These are phyloP conservation scores for Pelvicachromis taeniatus DNA, from an alignment of 2,113 vertebrate genomes.

Conservation along the genomic window DNA sequence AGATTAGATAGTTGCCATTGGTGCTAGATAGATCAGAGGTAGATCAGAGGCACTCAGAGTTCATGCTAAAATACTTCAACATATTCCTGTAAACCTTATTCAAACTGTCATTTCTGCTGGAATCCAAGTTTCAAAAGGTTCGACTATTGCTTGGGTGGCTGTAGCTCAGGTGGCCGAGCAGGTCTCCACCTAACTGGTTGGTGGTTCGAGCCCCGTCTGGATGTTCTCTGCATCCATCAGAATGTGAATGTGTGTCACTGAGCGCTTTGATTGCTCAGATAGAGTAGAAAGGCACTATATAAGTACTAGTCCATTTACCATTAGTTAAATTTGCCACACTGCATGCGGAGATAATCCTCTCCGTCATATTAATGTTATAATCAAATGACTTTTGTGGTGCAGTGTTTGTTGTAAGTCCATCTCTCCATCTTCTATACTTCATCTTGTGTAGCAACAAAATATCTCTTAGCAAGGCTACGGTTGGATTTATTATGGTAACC, in stretches of 20 bases:
- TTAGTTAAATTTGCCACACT: neutral
- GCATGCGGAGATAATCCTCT: neutral
- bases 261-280: neutral
- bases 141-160: neutral
- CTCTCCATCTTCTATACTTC: neutral
- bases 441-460: neutral
- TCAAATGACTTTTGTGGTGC: neutral
- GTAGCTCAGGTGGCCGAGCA: neutral
- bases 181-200: neutral
- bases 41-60: neutral
- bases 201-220: neutral
- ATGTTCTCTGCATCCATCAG: neutral
- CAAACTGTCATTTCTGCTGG: neutral
- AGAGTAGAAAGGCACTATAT: neutral
- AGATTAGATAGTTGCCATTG: neutral
- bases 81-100: neutral
- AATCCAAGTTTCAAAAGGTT: neutral
- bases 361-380: neutral
- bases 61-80: neutral
- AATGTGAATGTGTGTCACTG: neutral
- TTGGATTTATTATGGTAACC: neutral
- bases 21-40: neutral
- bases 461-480: neutral
- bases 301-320: neutral
- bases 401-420: neutral